Percentiles rank a stretch among this genome's conserved stretches.
Evolutionary conservation across 1,140 invertebrate species (phyloP).

Genomic region (Acyrthosiphon pisum): DNA sequence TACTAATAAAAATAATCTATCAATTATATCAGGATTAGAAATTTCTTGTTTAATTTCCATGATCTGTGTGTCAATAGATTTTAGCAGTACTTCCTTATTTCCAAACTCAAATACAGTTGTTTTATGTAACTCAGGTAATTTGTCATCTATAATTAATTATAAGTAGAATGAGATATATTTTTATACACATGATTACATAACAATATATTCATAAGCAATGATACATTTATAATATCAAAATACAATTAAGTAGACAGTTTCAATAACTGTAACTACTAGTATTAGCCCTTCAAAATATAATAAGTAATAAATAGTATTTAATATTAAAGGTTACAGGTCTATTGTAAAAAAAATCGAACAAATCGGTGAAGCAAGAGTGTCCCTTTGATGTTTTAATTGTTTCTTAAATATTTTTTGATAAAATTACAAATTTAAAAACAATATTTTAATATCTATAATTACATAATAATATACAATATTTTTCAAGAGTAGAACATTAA

Average conservation of each 20-base stretch:
- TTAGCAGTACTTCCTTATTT: not conserved
- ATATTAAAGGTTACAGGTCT: too few species aligned
- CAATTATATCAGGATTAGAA: not conserved
- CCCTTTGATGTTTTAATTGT: too few species aligned
- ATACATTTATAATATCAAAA: not conserved
- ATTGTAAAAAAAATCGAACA: too few species aligned
- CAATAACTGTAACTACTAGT: not conserved
- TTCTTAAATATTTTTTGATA: too few species aligned
- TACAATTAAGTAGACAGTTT: not conserved
- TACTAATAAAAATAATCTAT: conserved; percentile 25
- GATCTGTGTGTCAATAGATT: not conserved
- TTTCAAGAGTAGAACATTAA: not conserved
- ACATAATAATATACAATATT: not conserved
- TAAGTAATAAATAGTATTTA: too few species aligned
- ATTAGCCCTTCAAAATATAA: not conserved
- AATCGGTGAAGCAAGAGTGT: too few species aligned
- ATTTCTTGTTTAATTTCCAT: conserved; percentile 30
- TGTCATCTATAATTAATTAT: conserved; percentile 18
- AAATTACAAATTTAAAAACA: too few species aligned
- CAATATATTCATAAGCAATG: not conserved
- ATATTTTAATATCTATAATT: not conserved
- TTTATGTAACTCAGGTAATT: not conserved
- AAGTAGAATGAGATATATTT: not conserved
- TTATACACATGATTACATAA: not conserved
- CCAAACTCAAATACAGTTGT: conserved; percentile 31